A percentile compares a stretch with the other conserved stretches of the same genome.
Conservation (phyloP, 2,797 vertebrate species). For the Microctenopoma stevenorrisi region DNA sequence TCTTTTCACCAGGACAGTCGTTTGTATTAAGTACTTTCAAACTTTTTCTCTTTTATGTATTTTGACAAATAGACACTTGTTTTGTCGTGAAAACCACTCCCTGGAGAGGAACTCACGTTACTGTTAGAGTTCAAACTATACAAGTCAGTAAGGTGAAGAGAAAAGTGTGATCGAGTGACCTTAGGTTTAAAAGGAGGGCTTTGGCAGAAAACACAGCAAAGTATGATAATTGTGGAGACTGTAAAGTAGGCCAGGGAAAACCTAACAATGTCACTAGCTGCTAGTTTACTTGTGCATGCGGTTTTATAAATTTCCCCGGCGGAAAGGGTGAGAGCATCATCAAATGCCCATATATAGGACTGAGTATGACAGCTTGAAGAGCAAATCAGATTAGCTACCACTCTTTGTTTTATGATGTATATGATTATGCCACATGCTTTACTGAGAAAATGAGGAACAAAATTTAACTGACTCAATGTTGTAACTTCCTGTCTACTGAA, state of each 20-base stretch:
- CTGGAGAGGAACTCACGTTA: conserved; percentile 8
- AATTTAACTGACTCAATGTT: neutral
- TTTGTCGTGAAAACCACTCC: conserved; percentile 15
- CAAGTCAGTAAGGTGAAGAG: conserved; percentile 14
- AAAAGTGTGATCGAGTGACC: neutral
- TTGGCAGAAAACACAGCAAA: conserved; percentile 25
- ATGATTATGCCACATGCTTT: conserved; percentile 2
- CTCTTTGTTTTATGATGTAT: neutral
- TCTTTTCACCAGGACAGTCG: neutral
- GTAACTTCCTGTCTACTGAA: conserved; percentile 37
- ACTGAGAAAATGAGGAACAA: conserved; percentile 48
- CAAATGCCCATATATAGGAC: neutral
- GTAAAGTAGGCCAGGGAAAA: conserved; percentile 39
- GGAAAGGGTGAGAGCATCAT: neutral
- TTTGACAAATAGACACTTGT: conserved; percentile 17
- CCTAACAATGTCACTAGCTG: conserved; percentile 14
- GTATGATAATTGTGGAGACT: conserved; percentile 21
- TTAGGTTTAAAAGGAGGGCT: neutral
- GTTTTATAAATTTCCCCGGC: conserved; percentile 24
- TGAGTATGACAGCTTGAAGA: neutral
- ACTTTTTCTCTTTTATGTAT: conserved; percentile 19
- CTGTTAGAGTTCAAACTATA: conserved; percentile 20
- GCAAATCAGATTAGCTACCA: conserved; percentile 6
- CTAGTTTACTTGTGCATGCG: neutral
- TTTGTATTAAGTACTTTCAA: neutral